Evolutionary conservation across 2,888 invertebrate genomes (phyloP).

Genomic region (Lepidochitona cinerea): DNA sequence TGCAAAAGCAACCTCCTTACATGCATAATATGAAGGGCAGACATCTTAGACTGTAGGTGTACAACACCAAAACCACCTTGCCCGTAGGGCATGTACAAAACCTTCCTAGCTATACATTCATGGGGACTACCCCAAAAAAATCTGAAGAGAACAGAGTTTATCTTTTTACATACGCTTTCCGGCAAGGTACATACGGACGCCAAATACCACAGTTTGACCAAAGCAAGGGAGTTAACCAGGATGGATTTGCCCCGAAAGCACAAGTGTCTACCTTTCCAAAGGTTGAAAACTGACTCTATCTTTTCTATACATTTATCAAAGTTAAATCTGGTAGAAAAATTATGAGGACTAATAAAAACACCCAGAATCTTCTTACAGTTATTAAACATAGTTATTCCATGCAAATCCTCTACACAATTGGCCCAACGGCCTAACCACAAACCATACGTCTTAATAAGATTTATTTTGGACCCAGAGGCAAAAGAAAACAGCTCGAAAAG

Average conservation of each 20-base stretch:
- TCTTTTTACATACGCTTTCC: no score
- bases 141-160: no score
- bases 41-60: no score
- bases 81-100: no score
- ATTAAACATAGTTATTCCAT: conserved; percentile 21
- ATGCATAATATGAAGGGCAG: no score
- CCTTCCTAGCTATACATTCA: no score
- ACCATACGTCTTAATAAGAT: conserved; percentile 28
- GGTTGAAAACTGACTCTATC: background rate
- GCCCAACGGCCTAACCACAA: conserved; percentile 33
- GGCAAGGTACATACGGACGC: no score
- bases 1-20: no score
- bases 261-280: background rate
- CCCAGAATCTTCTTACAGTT: background rate
- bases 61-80: no score
- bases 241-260: background rate
- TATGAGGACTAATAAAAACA: background rate
- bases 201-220: conserved; percentile 3
- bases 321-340: background rate
- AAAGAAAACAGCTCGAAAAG: conserved; percentile 10
- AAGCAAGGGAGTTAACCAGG: background rate
- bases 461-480: conserved; percentile 28
- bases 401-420: conserved; percentile 26
- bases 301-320: no score
- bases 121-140: no score